Evolutionary conservation across 2,113 vertebrate species (phyloP), one percentile per base, ranked within the genome.

Genomic region (Prunella himalayana): DNA sequence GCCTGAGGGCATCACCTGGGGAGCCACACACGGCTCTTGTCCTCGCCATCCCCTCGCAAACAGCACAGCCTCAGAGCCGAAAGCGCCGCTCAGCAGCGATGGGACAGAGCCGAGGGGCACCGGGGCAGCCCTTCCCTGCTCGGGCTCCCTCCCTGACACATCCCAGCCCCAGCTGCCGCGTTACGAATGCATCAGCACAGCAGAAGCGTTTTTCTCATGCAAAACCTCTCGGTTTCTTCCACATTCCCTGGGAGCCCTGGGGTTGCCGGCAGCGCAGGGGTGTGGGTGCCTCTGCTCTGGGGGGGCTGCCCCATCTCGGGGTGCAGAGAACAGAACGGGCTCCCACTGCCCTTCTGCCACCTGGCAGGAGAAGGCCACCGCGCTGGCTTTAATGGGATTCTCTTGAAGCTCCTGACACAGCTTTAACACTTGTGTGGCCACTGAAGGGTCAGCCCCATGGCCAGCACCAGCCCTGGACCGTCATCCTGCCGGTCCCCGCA

Each of bases 351-450:
- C 68, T 37, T 24, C 71, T 86, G 16, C 33, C 60, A 6, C 11
- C 60, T 9, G 64, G 76, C 76, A 72, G 28, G 31, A 10, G 23
- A 27, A 63, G 30, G 47, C 20, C 22, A 59, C 7, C 6, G 18
- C 39, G 1, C 42, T 10, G 51, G 11, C 37, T 60, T 13, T 31
- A 11, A 31, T 0, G 47, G 60, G 69, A 2, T 54, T 39, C 51
- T 31, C 64, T 4, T 3, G 28, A 10, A 8, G 57, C 57, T 51
- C 41, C 4, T 5, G 10, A 24, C 24, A 0, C 35, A 8, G 57
- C 59, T 64, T 21, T 8, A 23, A 47, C 19, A 31, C 41, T 41
- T 2, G 23, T 1, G 0, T 0, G 6, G 6, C 17, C 23, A 7
- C 44, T 0, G 49, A 16, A 1, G 82, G 49, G 21, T 66, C 84